Evolutionary conservation across 2,797 vertebrate species (phyloP), one percentile per base, ranked within the genome.

Genomic region (Ispidina picta): DNA sequence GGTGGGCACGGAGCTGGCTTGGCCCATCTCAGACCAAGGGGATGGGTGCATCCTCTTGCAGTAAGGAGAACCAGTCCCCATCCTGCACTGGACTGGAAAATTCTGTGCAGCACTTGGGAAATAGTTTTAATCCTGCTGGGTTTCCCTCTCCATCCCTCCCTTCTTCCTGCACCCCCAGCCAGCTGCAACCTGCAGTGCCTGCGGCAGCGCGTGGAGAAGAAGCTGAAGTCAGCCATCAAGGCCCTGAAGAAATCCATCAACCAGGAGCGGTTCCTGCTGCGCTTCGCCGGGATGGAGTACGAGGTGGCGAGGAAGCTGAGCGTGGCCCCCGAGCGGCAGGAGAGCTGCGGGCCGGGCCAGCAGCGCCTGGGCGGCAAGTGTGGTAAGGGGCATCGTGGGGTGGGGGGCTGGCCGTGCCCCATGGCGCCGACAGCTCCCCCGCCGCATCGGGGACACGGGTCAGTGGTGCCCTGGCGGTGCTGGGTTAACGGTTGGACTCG

Each of bases 241-340:
- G 98, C 99, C 89, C 97, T 99, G 95, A 99, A 98, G 89, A 99
- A 99, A 89, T 99, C 99, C 96, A 99, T 99, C 95, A 99, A 99
- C 97, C 99, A 99, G 97, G 99, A 99, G 94, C 98, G 99, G 54
- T 99, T 99, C 97, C 98, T 99, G 94, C 98, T 99, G 74, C 98
- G 98, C 65, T 98, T 99, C 18, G 98, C 99, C 0, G 99, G 99
- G 68, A 97, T 99, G 83, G 99, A 99, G 87, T 99, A 99, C 7
- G 99, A 99, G 92, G 98, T 99, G 87, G 99, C 99, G 2, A 98
- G 98, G 92, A 99, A 99, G 90, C 98, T 98, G 26, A 97, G 98
- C 23, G 95, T 98, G 74, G 90, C 91, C 17, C 86, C 93, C 0
- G 97, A 98, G 83, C 95, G 97, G 54, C 98, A 86, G 81, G 98